phyloP scores from a whole-genome alignment of 2,113 vertebrate genomes.

The Colius striatus region DNA sequence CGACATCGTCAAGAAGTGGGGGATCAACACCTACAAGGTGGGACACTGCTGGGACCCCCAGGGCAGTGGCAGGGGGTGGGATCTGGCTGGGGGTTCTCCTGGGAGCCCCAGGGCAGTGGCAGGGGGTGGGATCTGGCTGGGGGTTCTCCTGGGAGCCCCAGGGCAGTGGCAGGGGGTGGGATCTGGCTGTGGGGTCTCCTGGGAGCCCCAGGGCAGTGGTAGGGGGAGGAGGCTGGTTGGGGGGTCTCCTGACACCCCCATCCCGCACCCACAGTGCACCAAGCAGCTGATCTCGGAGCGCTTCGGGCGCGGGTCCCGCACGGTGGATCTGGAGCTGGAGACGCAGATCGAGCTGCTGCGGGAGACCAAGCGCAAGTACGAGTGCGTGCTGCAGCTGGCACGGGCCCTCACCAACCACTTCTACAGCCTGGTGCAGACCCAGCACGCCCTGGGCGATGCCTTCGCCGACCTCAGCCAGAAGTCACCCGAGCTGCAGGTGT shows the following conservation, averaged over 20 bases:
- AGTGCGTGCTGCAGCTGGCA: conserved; percentile 88
- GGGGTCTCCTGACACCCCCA: fast-evolving
- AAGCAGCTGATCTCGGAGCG: conserved; percentile 95
- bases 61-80: too few species aligned
- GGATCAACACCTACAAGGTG: conserved; percentile 98
- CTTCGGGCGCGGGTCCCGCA: conserved; percentile 93
- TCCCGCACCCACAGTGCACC: conserved; percentile 82
- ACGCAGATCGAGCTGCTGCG: conserved; percentile 94
- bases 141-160: too few species aligned
- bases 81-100: too few species aligned
- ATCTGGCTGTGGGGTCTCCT: too few species aligned
- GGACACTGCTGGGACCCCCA: neutral
- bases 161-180: too few species aligned
- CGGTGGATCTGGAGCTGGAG: conserved; percentile 95
- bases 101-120: too few species aligned
- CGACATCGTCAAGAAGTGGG: conserved; percentile 94
- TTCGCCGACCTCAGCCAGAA: conserved; percentile 99
- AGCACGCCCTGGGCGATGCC: conserved; percentile 93
- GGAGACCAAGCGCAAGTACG: conserved; percentile 96
- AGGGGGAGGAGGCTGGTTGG: too few species aligned
- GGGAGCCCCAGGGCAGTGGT: too few species aligned
- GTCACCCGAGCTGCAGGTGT: conserved; percentile 96
- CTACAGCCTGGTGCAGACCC: conserved; percentile 98
- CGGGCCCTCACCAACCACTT: conserved; percentile 91
- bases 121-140: too few species aligned